Evolutionary conservation across 2,888 invertebrate genomes (phyloP), one percentile per base, ranked within the genome.

Genomic region (Nomada hirtipes): DNA sequence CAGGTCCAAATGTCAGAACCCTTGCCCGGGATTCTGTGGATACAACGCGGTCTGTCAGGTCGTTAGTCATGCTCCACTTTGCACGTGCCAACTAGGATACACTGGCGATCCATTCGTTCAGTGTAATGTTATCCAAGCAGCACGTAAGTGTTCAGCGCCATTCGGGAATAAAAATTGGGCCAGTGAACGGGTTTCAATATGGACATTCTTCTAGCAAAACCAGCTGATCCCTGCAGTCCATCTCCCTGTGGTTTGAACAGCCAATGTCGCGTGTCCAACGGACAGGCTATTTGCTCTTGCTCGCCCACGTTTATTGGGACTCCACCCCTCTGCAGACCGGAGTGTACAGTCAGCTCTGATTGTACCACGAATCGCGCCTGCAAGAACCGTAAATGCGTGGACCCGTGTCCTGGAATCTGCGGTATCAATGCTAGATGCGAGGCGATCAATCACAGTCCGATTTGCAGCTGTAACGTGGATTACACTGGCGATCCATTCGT

Each of bases 1-100:
- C 18, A 95, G 95, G 88, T 96, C 96, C 70, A 96, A 96, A 92
- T 97, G 97, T 91, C 94, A 95, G 90, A 95, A 97, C 91, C 97
- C 97, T 63, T 97, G 97, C 89, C 95, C 96, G 78, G 97, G 97
- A 69, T 95, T 96, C 70, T 98, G 98, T 91, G 98, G 97, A 69
- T 94, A 95, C 69, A 96, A 96, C 92, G 96, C 97, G 20, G 94
- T 95, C 88, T 98, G 98, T 90, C 95, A 96, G 94, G 96, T 97
- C 50, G 95, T 97, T 23, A 96, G 96, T 87, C 97, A 97, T 90
- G 94, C 96, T 85, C 97, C 98, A 11, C 96, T 96, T 86, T 98
- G 98, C 92, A 95, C 95, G 61, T 97, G 97, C 89, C 93, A 94
- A 26, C 86, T 94, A 53, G 96, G 96, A 85, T 96, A 96, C 92